Evolutionary conservation across 2,888 invertebrate species (phyloP), one percentile per base, ranked within the genome.

Genomic region (Epinotia bilunana): DNA sequence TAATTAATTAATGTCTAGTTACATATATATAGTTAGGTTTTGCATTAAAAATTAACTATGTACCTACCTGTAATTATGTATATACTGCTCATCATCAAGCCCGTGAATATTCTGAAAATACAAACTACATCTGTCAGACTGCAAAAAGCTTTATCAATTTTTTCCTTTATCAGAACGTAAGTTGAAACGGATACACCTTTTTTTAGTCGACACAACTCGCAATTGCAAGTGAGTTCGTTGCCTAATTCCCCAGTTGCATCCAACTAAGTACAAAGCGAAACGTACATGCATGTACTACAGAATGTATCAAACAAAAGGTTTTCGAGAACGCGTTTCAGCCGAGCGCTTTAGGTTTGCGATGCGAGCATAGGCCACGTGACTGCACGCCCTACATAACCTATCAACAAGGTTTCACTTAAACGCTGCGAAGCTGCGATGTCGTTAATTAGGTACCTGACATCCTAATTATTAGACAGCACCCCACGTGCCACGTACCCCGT

Each of bases 241-340:
- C 16, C 60, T 16, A 23, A 23, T 60, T 60, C 28, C 23, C 13
- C 28, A 12, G 13, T 23, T 57, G 57, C 20, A 57, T 71, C 49
- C 55, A 58, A 73, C 49, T 73, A 13, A 20, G 58, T 49, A 65
- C 60, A 60, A 65, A 49, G 28, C 20, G 43, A 58, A 58, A 53
- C 58, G 33, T 65, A 33, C 60, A 64, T 57, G 46, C 20, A 18
- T 63, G 9, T 33, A 23, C 20, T 7, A 71, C 33, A 53, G 53
- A 53, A 62, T 71, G 61, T 39, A 61, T 39, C 62, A 71, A 71
- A 62, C 62, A 62, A 62, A 62, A 71, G 71, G 71, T 63, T 63
- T 55, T 43, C 46, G 63, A 57, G 72, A 72, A 33, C 64, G 58
- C 72, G 64, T 64, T 72, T 23, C 39, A 62, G 43, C 20, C 53